Evolutionary conservation across 2,888 invertebrate species (phyloP).

Genomic region (Tetragnatha montana): DNA sequence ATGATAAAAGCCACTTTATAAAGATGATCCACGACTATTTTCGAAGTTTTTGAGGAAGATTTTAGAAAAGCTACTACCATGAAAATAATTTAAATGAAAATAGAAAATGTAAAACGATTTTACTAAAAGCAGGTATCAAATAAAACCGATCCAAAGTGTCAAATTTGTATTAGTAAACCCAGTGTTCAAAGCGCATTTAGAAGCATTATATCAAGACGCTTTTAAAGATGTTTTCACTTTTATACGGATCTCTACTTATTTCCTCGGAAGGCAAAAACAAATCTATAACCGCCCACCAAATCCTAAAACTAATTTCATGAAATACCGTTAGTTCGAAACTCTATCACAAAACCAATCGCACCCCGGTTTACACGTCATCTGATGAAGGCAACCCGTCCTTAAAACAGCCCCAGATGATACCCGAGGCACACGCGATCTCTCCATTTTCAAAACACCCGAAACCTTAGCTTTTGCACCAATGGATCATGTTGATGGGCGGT

Average conservation of each 20-base stretch:
- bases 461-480: neutral
- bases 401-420: neutral
- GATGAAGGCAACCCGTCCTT: neutral
- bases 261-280: neutral
- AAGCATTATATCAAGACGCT: neutral
- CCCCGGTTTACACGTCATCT: too few relatives aligned
- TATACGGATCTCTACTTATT: neutral
- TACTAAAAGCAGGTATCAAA: too few relatives aligned
- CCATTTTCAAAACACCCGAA: slow-evolving; percentile 1
- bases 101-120: too few relatives aligned
- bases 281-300: neutral
- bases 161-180: neutral
- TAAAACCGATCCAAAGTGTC: too few relatives aligned
- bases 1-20: too few relatives aligned
- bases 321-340: neutral
- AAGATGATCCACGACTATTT: too few relatives aligned
- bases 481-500: neutral
- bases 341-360: neutral
- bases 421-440: slow-evolving; percentile 7
- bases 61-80: too few relatives aligned
- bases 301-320: neutral
- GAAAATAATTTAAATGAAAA: too few relatives aligned
- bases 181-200: neutral
- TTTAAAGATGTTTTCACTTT: neutral
- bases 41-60: too few relatives aligned